Percentiles rank a stretch among this genome's conserved stretches.
These are phyloP conservation scores for Orgyia antiqua DNA, from an alignment of 2,888 invertebrate species.

Conservation along the genomic window DNA sequence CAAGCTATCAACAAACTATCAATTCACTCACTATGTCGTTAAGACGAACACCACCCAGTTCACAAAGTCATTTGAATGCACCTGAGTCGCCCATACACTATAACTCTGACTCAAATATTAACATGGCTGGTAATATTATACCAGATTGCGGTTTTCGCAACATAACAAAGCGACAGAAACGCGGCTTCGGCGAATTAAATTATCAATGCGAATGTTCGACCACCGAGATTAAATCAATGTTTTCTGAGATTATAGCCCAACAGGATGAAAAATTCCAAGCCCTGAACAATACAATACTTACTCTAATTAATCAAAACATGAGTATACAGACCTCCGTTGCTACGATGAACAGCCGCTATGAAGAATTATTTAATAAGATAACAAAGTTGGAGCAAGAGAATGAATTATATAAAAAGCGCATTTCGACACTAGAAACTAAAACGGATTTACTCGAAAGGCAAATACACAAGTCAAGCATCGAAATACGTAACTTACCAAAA, in stretches of 20 bases:
- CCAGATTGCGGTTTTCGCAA: too few species aligned
- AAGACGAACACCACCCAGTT: too few species aligned
- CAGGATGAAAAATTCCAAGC: not conserved
- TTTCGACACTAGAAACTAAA: not conserved
- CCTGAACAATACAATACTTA: not conserved
- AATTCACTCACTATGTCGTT: too few species aligned
- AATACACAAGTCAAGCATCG: not conserved
- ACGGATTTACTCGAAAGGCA: too few species aligned
- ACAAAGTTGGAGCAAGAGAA: not conserved
- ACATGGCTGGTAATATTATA: too few species aligned
- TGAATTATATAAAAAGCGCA: not conserved
- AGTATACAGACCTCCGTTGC: not conserved
- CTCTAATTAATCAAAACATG: conserved; percentile 1
- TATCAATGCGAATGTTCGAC: too few species aligned
- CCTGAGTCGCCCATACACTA: too few species aligned
- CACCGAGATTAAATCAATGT: not conserved
- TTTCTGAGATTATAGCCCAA: not conserved
- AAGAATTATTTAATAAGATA: not conserved
- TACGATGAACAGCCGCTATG: not conserved
- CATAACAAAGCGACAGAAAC: too few species aligned
- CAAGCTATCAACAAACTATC: too few species aligned
- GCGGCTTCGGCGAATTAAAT: too few species aligned
- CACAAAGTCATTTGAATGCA: too few species aligned
- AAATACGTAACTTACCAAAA: conserved; percentile 1
- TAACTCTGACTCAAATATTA: too few species aligned